These are phyloP conservation scores for Virgularia gustaviana DNA, from an alignment of 92 coral and sea anemone genomes.

Conservation along the genomic window DNA sequence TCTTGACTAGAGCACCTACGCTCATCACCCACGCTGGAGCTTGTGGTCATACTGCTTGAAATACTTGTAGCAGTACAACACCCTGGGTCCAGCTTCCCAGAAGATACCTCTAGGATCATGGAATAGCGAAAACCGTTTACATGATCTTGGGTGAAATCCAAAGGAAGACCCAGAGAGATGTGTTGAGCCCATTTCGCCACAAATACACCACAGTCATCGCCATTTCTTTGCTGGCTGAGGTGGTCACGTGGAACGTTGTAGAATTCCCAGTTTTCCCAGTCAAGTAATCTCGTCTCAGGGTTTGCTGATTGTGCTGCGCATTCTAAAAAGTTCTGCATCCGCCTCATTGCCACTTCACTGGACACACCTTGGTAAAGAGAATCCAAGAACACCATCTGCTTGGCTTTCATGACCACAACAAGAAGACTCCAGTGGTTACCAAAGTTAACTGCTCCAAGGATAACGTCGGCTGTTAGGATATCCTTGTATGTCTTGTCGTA, in stretches of 20 bases:
- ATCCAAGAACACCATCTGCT: conserved; percentile 41
- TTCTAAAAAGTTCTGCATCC: conserved; percentile 43
- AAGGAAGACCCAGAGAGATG: conserved; percentile 24
- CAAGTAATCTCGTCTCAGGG: neutral
- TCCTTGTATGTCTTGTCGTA: conserved; percentile 41
- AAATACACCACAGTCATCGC: conserved; percentile 59
- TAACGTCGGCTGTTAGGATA: conserved; percentile 42
- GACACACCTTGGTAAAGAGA: conserved; percentile 45
- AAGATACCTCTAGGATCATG: conserved; percentile 37
- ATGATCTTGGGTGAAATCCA: conserved; percentile 34
- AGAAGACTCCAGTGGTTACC: conserved; percentile 50
- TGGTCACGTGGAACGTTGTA: conserved; percentile 33
- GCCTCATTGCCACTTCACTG: conserved; percentile 34
- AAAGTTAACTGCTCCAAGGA: conserved; percentile 51
- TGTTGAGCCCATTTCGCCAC: conserved; percentile 50
- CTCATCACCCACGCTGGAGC: neutral
- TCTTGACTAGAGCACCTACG: neutral
- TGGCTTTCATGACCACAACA: conserved; percentile 34
- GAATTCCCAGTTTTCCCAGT: conserved; percentile 39
- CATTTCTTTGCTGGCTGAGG: conserved; percentile 44
- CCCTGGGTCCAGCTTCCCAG: neutral
- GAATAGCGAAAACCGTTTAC: conserved; percentile 35
- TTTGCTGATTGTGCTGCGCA: conserved; percentile 6
- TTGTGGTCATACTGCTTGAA: neutral
- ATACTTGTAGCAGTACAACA: neutral